phyloP scores from a whole-genome alignment of 2,797 vertebrate genomes.

The Rachycentron canadum region DNA sequence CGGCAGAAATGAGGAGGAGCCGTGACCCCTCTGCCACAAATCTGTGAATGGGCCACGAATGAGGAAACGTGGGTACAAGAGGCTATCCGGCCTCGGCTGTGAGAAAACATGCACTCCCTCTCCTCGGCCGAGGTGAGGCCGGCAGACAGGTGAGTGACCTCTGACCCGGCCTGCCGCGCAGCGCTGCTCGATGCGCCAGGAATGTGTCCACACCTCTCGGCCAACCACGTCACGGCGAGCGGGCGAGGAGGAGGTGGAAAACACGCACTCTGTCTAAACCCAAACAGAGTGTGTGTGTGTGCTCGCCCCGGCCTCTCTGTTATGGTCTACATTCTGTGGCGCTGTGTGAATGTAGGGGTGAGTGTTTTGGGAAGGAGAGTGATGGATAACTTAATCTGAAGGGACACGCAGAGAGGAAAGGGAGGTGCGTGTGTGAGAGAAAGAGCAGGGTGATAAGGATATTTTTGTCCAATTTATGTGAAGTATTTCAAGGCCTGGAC shows the following conservation, averaged over 20 bases:
- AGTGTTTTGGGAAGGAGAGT: conserved; percentile 72
- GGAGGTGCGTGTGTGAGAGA: conserved; percentile 19
- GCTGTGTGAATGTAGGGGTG: conserved; percentile 68
- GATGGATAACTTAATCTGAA: conserved; percentile 71
- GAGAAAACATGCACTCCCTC: conserved; percentile 52
- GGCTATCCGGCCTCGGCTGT: conserved; percentile 55
- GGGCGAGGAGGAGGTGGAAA: conserved; percentile 48
- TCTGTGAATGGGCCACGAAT: conserved; percentile 59
- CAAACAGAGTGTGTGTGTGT: conserved; percentile 62
- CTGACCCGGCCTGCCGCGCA: conserved; percentile 56
- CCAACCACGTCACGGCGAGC: conserved; percentile 69
- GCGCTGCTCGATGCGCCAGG: conserved; percentile 64
- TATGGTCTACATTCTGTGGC: conserved; percentile 78
- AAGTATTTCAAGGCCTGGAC: conserved; percentile 76
- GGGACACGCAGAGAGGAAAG: conserved; percentile 37
- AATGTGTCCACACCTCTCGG: conserved; percentile 79
- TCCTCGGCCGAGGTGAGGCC: conserved; percentile 32
- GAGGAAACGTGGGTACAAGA: conserved; percentile 65
- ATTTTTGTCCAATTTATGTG: conserved; percentile 74
- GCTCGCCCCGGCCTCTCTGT: conserved; percentile 63
- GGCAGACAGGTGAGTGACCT: conserved; percentile 75
- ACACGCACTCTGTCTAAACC: conserved; percentile 58
- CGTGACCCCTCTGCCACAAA: conserved; percentile 65
- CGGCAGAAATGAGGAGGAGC: conserved; percentile 55
- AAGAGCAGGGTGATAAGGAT: conserved; percentile 67